Conservation (phyloP, 35 echinoderm and acorn worm genomes). For the Strongylocentrotus purpuratus region DNA sequence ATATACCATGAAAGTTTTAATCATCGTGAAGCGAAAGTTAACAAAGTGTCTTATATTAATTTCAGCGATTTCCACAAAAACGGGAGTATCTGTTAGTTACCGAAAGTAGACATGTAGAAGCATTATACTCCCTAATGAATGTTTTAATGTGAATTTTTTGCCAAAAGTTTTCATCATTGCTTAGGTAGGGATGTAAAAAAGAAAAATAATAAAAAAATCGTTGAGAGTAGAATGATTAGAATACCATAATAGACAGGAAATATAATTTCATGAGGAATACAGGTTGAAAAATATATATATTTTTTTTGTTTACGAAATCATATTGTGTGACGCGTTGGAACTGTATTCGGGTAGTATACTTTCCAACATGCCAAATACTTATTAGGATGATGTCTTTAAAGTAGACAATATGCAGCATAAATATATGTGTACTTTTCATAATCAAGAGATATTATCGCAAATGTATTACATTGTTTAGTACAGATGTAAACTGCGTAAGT, state of each 20-base stretch:
- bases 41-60: neutral
- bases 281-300: neutral
- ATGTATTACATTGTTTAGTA: too few species aligned
- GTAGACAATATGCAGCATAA: neutral
- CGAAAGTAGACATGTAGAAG: neutral
- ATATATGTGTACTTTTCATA: neutral
- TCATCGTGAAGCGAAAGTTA: neutral
- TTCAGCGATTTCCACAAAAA: neutral
- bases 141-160: too few species aligned
- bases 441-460: neutral
- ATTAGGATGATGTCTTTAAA: neutral
- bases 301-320: neutral
- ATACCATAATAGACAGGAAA: too few species aligned
- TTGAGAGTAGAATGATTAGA: too few species aligned
- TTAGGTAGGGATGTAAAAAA: too few species aligned
- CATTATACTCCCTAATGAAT: too few species aligned
- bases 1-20: too few species aligned
- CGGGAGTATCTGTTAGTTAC: neutral
- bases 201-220: too few species aligned
- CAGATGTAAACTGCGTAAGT: too few species aligned
- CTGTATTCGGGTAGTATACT: neutral
- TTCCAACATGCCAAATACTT: neutral
- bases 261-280: neutral
- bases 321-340: neutral
- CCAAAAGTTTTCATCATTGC: too few species aligned